Conservation (phyloP, 2,797 vertebrate species). For the Rhinella marina region DNA sequence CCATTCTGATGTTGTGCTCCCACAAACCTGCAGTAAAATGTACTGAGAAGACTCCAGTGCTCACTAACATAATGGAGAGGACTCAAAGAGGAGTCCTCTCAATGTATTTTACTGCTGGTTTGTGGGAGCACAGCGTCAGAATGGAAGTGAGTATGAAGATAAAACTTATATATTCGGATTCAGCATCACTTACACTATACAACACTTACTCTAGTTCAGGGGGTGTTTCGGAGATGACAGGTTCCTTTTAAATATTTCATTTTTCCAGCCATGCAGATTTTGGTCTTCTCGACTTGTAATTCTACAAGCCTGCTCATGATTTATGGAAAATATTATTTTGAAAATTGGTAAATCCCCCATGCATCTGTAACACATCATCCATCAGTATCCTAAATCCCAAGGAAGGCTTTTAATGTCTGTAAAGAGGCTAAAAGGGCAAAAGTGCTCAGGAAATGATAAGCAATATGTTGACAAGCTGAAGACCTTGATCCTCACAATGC, state of each 20-base stretch:
- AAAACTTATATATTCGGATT: too few relatives aligned
- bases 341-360: constrained; percentile 12
- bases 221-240: too few relatives aligned
- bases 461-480: not conserved
- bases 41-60: too few relatives aligned
- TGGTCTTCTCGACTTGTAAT: constrained; percentile 7
- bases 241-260: not conserved
- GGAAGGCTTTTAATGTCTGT: constrained; percentile 21
- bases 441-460: constrained; percentile 22
- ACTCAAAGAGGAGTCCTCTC: too few relatives aligned
- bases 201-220: too few relatives aligned
- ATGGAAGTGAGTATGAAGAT: too few relatives aligned
- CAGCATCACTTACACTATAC: too few relatives aligned
- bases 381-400: constrained; percentile 13
- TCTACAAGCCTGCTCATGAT: constrained; percentile 3
- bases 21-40: too few relatives aligned
- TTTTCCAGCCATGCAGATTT: not conserved
- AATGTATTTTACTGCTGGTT: too few relatives aligned
- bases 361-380: constrained; percentile 31
- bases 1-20: too few relatives aligned
- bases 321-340: not conserved
- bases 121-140: too few relatives aligned
- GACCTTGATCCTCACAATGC: not conserved
- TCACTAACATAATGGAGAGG: too few relatives aligned
- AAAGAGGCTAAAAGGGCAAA: constrained; percentile 45